Conservation (phyloP, 2,113 vertebrate species). For the Oncorhynchus keta region DNA sequence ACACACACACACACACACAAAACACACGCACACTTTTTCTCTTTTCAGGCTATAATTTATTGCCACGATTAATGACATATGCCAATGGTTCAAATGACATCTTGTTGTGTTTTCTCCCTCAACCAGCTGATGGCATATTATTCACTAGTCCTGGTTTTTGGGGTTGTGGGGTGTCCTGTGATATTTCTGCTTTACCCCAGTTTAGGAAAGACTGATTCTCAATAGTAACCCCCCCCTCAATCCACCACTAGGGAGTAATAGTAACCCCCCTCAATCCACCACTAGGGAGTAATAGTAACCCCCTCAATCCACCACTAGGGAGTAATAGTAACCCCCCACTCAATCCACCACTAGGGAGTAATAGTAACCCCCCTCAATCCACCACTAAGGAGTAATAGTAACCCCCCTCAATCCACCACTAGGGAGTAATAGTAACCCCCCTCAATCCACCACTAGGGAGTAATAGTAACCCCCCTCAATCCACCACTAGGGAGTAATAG, state of each 20-base stretch:
- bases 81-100: constrained; percentile 18
- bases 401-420: no score
- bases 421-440: no score
- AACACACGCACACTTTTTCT: constrained; percentile 16
- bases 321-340: constrained; percentile 25
- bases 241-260: no score
- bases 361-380: no score
- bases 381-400: no score
- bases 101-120: constrained; percentile 21
- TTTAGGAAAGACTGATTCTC: constrained; percentile 25
- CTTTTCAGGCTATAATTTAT: constrained; percentile 20
- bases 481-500: no score
- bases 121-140: constrained; percentile 25
- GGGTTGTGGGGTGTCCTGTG: constrained; percentile 25
- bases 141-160: constrained; percentile 30
- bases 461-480: no score
- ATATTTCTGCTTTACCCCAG: constrained; percentile 28
- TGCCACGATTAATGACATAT: constrained; percentile 24
- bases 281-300: no score
- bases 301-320: constrained; percentile 36
- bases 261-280: neutral
- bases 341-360: no score
- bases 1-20: constrained; percentile 26
- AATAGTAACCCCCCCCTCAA: constrained; percentile 16
- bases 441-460: no score